Evolutionary conservation across 1,140 invertebrate genomes (phyloP).

Genomic region (Drosophila burlai): DNA sequence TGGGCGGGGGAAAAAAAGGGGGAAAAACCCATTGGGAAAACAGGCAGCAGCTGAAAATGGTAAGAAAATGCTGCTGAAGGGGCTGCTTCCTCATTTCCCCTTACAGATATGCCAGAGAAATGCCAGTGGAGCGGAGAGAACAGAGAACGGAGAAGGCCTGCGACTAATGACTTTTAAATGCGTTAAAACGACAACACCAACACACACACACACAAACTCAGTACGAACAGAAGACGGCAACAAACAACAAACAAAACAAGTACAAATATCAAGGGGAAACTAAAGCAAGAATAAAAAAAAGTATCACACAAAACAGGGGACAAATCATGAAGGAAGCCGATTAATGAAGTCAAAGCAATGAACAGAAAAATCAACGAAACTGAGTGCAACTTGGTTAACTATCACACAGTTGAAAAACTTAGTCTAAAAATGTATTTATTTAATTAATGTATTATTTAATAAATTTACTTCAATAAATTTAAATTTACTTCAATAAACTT

Average conservation of each 20-base stretch:
- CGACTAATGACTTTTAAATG: slow-evolving; percentile 80
- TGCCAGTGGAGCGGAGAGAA: slow-evolving; percentile 26
- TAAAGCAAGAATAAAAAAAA: slow-evolving; percentile 1
- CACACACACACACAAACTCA: slow-evolving; percentile 1
- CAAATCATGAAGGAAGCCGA: background rate
- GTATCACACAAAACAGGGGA: background rate
- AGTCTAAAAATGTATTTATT: background rate
- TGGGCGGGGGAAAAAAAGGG: background rate
- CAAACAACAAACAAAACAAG: slow-evolving; percentile 41
- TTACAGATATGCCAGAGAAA: slow-evolving; percentile 30
- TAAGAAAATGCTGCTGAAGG: slow-evolving; percentile 25
- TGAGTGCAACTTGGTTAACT: background rate
- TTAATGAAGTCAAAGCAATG: slow-evolving; percentile 13
- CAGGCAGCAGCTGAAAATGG: slow-evolving; percentile 2
- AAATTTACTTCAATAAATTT: background rate
- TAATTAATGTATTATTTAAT: background rate
- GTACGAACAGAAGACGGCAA: slow-evolving; percentile 13
- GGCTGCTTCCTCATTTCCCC: slow-evolving; percentile 12
- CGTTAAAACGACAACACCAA: slow-evolving; percentile 55
- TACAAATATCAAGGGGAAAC: slow-evolving; percentile 17
- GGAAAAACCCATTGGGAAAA: background rate
- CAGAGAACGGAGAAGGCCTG: slow-evolving; percentile 31
- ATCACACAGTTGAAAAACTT: background rate
- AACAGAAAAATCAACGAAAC: background rate
- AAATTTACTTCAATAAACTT: too few species aligned